A percentile compares a stretch with the other conserved stretches of the same genome.
phyloP scores from a whole-genome alignment of 1,140 invertebrate genomes.

The Magallana gigas region DNA sequence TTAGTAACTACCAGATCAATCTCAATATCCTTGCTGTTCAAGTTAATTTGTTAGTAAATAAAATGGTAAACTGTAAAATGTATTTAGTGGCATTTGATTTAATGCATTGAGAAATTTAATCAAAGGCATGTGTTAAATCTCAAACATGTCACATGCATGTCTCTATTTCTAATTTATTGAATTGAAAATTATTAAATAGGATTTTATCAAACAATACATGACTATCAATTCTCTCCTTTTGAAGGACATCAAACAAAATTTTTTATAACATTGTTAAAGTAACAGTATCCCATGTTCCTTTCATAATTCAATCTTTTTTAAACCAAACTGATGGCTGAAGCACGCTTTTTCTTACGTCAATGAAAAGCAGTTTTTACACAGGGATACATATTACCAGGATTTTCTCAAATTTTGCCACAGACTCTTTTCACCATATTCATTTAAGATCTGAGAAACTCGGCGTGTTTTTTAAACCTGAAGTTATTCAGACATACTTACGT shows the following conservation, averaged over 20 bases:
- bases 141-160: neutral
- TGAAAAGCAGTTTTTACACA: neutral
- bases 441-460: constrained; percentile 17
- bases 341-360: neutral
- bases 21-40: too few species aligned
- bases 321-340: neutral
- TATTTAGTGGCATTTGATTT: too few species aligned
- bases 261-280: neutral
- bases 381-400: constrained; percentile 5
- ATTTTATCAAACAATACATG: too few species aligned
- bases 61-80: too few species aligned
- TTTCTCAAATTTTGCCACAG: neutral
- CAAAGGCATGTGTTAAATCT: neutral
- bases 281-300: neutral
- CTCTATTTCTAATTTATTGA: neutral
- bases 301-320: neutral
- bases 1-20: too few species aligned
- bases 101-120: too few species aligned
- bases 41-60: too few species aligned
- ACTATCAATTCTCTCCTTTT: neutral
- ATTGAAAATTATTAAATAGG: too few species aligned
- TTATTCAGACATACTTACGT: constrained; percentile 18
- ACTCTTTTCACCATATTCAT: constrained; percentile 12
- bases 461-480: neutral
- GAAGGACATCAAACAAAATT: neutral